Conservation (phyloP, 2,797 vertebrate species). For the Chiloscyllium punctatum region DNA sequence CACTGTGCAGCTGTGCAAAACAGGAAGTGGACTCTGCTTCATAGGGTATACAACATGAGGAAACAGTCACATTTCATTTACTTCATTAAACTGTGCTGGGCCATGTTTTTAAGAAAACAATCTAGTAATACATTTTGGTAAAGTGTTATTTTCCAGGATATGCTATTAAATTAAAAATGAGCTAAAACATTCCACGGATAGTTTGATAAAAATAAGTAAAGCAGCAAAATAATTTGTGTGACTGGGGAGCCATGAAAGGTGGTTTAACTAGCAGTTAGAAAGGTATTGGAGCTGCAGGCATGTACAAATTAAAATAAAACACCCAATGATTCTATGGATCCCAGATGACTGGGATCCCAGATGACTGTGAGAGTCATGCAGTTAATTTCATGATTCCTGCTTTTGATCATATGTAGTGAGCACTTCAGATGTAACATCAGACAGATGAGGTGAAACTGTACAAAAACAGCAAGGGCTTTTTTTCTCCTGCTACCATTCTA, state of each 20-base stretch:
- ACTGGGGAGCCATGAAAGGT: neutral
- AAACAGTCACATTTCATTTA: neutral
- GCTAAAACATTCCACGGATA: neutral
- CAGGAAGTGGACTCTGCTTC: slow-evolving; percentile 1
- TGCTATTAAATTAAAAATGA: neutral
- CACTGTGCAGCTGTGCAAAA: slow-evolving; percentile 39
- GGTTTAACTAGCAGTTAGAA: neutral
- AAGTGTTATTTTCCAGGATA: neutral
- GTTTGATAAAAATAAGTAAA: neutral
- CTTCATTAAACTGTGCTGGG: neutral
- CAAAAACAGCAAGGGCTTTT: neutral
- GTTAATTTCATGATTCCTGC: neutral
- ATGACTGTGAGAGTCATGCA: neutral
- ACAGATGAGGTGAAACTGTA: neutral
- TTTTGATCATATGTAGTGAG: neutral
- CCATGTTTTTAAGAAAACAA: neutral
- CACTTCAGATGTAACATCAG: neutral
- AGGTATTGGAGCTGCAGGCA: neutral
- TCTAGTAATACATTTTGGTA: slow-evolving; percentile 7
- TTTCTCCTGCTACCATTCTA: neutral
- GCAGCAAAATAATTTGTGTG: neutral
- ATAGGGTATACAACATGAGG: neutral
- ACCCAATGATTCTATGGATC: neutral
- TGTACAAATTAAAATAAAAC: neutral
- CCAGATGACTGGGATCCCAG: too few relatives aligned